Evolutionary conservation across 64 coral and sea anemone species (phyloP).

Genomic region (Platygyra sinensis): DNA sequence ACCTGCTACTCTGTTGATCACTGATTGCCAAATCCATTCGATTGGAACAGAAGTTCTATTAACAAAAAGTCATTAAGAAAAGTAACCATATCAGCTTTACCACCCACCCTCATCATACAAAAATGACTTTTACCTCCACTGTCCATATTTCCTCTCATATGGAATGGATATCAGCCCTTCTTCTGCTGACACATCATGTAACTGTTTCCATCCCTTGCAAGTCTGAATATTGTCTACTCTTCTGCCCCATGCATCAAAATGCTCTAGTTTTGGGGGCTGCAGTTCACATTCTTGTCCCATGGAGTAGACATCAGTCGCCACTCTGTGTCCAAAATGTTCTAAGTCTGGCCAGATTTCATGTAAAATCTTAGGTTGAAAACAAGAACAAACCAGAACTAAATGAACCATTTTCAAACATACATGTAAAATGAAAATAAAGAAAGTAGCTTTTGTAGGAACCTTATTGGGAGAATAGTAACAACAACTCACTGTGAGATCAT

Average conservation of each 20-base stretch:
- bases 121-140: slow-evolving; percentile 71
- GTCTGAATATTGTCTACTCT: slow-evolving; percentile 83
- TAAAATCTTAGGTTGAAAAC: slow-evolving; percentile 45
- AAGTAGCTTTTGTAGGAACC: no score
- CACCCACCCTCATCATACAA: background rate
- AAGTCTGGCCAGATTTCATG: slow-evolving; percentile 85
- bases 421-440: no score
- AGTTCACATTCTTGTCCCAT: slow-evolving; percentile 78
- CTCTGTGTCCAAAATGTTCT: slow-evolving; percentile 88
- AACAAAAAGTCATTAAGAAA: background rate
- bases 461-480: no score
- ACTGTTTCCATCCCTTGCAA: slow-evolving; percentile 78
- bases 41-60: no score
- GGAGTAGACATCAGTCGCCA: slow-evolving; percentile 72
- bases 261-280: slow-evolving; percentile 70
- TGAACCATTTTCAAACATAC: background rate
- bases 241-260: slow-evolving; percentile 92
- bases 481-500: no score
- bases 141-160: slow-evolving; percentile 78
- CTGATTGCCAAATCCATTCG: no score
- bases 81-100: background rate
- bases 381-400: background rate
- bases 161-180: slow-evolving; percentile 85
- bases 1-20: no score
- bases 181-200: slow-evolving; percentile 85